Conservation (phyloP, 2,888 invertebrate species). For the Linyphia triangularis region DNA sequence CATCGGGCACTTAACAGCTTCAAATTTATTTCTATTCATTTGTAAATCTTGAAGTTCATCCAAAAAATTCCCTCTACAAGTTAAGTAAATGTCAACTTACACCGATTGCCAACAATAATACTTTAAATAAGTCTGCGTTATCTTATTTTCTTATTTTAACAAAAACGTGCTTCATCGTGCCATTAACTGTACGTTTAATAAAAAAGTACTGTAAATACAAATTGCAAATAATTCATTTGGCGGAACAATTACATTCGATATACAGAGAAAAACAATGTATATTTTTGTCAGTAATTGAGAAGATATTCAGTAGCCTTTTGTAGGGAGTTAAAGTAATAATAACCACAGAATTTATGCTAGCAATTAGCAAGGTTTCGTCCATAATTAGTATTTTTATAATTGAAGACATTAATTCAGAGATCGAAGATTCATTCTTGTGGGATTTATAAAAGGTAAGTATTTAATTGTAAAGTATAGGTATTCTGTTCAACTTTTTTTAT, state of each 20-base stretch:
- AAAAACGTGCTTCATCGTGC: neutral
- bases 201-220: slow-evolving; percentile 3
- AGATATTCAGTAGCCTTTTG: slow-evolving; percentile 10
- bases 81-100: no score
- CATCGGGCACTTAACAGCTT: no score
- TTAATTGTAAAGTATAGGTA: slow-evolving; percentile 22
- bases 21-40: no score
- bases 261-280: slow-evolving; percentile 4
- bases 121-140: neutral
- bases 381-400: slow-evolving; percentile 68
- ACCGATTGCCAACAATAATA: neutral
- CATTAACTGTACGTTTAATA: neutral
- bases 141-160: neutral
- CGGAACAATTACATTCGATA: slow-evolving; percentile 4
- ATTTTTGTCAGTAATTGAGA: slow-evolving; percentile 18
- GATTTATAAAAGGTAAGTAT: slow-evolving; percentile 10
- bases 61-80: no score
- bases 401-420: slow-evolving; percentile 54
- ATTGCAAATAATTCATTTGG: slow-evolving; percentile 8
- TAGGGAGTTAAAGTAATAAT: slow-evolving; percentile 59
- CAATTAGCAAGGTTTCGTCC: slow-evolving; percentile 64
- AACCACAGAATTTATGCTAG: slow-evolving; percentile 61
- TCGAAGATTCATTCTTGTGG: slow-evolving; percentile 37
- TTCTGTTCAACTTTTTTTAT: neutral
- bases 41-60: no score